Evolutionary conservation across 2,888 invertebrate species (phyloP).

Genomic region (Ischnura elegans): DNA sequence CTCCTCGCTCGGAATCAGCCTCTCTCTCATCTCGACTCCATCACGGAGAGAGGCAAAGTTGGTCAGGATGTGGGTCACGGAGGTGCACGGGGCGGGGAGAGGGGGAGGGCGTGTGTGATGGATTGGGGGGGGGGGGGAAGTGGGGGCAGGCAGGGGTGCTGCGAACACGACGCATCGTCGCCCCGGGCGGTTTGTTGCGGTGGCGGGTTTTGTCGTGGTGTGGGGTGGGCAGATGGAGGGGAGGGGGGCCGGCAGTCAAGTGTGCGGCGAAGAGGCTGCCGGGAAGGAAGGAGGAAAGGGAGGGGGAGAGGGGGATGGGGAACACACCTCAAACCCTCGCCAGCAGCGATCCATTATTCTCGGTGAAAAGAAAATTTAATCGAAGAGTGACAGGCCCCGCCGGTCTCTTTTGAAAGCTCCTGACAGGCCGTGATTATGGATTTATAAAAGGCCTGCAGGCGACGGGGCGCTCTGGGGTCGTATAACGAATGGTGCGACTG

Average conservation of each 20-base stretch:
- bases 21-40: no score
- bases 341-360: slow-evolving; percentile 77
- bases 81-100: not conserved
- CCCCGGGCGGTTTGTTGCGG: slow-evolving; percentile 13
- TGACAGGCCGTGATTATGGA: slow-evolving; percentile 78
- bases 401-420: slow-evolving; percentile 75
- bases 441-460: slow-evolving; percentile 70
- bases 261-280: slow-evolving; percentile 72
- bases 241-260: not conserved
- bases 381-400: slow-evolving; percentile 77
- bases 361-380: slow-evolving; percentile 79
- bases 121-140: not conserved
- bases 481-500: slow-evolving; percentile 51
- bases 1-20: no score
- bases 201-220: slow-evolving; percentile 49
- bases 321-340: slow-evolving; percentile 70
- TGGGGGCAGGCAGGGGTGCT: not conserved
- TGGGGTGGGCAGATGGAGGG: not conserved
- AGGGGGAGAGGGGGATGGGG: not conserved
- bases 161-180: not conserved
- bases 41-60: not conserved
- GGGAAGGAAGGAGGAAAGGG: slow-evolving; percentile 72
- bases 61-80: not conserved
- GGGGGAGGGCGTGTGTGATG: not conserved
- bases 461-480: slow-evolving; percentile 61